These are phyloP conservation scores for Cloeon dipterum DNA, from an alignment of 2,888 invertebrate species.

Conservation along the genomic window DNA sequence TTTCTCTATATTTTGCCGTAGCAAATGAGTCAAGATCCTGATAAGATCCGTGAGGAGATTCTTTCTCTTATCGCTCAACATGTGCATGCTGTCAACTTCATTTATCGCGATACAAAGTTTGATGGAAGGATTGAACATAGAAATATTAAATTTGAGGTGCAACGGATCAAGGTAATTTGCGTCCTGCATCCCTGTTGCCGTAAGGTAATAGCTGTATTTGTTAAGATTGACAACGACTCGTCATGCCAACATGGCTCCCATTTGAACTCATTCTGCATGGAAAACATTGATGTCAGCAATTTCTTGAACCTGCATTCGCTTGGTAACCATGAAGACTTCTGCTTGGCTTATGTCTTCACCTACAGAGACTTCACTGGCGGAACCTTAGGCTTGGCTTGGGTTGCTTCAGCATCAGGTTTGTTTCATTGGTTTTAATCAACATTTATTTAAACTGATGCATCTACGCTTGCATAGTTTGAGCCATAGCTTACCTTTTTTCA, in stretches of 20 bases:
- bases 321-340: slow-evolving; percentile 94
- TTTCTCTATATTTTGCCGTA: not conserved
- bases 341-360: slow-evolving; percentile 98
- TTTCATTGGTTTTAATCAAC: not conserved
- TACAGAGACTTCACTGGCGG: slow-evolving; percentile 95
- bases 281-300: slow-evolving; percentile 97
- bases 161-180: slow-evolving; percentile 46
- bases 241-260: slow-evolving; percentile 49
- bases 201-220: slow-evolving; percentile 15
- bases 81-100: slow-evolving; percentile 94
- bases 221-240: slow-evolving; percentile 75
- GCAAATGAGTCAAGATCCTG: slow-evolving; percentile 29
- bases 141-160: slow-evolving; percentile 92
- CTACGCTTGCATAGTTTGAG: not conserved
- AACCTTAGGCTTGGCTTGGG: slow-evolving; percentile 96
- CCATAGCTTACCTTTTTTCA: not conserved
- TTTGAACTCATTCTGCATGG: slow-evolving; percentile 75
- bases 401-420: slow-evolving; percentile 68
- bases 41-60: slow-evolving; percentile 92
- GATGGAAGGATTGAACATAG: slow-evolving; percentile 75
- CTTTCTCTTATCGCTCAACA: slow-evolving; percentile 93
- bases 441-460: not conserved
- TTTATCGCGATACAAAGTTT: slow-evolving; percentile 86
- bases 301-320: slow-evolving; percentile 94
- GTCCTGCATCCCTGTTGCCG: too few relatives aligned